Conservation (phyloP, 2,797 vertebrate species). For the Enteromius afrohamiltoni region DNA sequence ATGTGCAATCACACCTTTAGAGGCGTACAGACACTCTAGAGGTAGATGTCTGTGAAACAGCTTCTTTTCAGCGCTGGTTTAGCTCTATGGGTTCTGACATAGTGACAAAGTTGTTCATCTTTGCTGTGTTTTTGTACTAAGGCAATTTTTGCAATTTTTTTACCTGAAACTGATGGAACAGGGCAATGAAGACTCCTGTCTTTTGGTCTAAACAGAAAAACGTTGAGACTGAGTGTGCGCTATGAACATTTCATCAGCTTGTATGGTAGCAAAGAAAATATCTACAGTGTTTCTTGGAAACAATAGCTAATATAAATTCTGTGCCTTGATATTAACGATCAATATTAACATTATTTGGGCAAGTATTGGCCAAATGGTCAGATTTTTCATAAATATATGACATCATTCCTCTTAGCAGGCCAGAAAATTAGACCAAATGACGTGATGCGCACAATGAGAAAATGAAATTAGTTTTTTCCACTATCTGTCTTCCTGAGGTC, state of each 20-base stretch:
- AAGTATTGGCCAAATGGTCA: background rate
- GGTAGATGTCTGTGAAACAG: constrained; percentile 50
- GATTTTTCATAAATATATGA: constrained; percentile 2
- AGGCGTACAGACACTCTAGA: constrained; percentile 56
- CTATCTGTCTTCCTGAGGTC: background rate
- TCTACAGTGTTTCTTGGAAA: constrained; percentile 11
- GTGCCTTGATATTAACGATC: background rate
- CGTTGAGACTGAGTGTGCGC: background rate
- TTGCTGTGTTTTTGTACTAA: constrained; percentile 35
- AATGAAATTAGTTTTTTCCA: background rate
- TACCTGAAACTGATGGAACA: constrained; percentile 54
- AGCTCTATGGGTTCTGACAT: constrained; percentile 56
- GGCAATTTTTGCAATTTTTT: constrained; percentile 47
- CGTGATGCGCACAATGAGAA: background rate
- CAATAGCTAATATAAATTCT: background rate
- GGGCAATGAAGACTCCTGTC: constrained; percentile 27
- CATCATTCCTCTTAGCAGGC: background rate
- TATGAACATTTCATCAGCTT: constrained; percentile 6
- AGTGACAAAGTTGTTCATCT: constrained; percentile 49
- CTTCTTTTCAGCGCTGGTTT: constrained; percentile 22
- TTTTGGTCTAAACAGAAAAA: background rate
- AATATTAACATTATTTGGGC: background rate
- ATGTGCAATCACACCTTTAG: constrained; percentile 69
- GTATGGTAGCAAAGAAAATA: constrained; percentile 29
- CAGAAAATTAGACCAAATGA: background rate